Evolutionary conservation across 2,113 vertebrate genomes (phyloP).

Genomic region (Pelecanus crispus): DNA sequence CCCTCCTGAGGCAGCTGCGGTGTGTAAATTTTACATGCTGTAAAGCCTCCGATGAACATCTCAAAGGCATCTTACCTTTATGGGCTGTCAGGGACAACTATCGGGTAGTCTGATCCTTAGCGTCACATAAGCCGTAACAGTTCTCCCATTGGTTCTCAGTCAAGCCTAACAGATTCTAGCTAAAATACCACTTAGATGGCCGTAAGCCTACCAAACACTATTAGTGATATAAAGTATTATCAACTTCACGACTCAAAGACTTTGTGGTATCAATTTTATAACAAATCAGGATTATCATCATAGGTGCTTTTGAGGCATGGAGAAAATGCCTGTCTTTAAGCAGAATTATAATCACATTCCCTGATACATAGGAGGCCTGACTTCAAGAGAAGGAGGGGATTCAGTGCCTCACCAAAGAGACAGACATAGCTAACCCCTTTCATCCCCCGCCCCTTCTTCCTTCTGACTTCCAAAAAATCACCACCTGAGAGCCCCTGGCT

Average conservation of each 20-base stretch:
- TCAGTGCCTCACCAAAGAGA: neutral
- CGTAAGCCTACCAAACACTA: neutral
- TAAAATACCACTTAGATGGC: neutral
- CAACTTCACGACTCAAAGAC: neutral
- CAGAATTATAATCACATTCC: neutral
- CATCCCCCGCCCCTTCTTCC: neutral
- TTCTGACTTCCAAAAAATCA: neutral
- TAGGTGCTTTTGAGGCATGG: neutral
- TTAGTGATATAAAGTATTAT: neutral
- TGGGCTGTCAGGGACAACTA: neutral
- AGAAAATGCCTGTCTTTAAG: neutral
- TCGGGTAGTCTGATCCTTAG: neutral
- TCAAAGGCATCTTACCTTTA: neutral
- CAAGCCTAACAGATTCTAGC: neutral
- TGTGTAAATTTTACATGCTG: neutral
- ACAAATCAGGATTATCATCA: neutral
- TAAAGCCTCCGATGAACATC: neutral
- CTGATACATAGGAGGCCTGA: neutral
- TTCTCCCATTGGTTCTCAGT: neutral
- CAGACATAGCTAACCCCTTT: neutral
- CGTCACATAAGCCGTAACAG: neutral
- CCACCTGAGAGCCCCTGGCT: neutral
- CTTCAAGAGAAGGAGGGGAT: neutral
- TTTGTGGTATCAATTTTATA: neutral
- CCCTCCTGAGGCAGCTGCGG: neutral